Evolutionary conservation across 2,888 invertebrate genomes (phyloP).

Genomic region (Plutella xylostella): DNA sequence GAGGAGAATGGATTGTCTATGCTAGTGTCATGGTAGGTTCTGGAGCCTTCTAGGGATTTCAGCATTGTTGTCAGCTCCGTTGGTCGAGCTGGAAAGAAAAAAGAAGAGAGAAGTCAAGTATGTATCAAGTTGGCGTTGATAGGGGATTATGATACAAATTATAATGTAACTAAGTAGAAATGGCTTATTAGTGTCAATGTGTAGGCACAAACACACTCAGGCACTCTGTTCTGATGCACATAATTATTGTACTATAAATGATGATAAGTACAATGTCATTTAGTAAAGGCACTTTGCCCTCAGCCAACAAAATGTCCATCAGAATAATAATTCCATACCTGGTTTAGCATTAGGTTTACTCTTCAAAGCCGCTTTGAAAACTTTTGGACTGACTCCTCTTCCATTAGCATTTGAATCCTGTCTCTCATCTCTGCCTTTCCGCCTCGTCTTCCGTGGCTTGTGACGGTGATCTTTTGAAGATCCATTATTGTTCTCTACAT

Average conservation of each 20-base stretch:
- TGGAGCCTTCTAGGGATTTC: slow-evolving; percentile 48
- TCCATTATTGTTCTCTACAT: slow-evolving; percentile 58
- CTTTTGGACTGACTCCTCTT: slow-evolving; percentile 58
- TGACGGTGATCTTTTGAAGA: slow-evolving; percentile 45
- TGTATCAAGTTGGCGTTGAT: too few species aligned
- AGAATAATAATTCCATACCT: slow-evolving; percentile 27
- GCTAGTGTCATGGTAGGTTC: slow-evolving; percentile 52
- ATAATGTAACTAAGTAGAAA: too few species aligned
- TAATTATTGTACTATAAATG: too few species aligned
- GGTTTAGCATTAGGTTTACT: slow-evolving; percentile 40
- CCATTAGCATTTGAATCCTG: slow-evolving; percentile 46
- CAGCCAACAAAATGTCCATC: too few species aligned
- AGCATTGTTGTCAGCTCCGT: slow-evolving; percentile 57
- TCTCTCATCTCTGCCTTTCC: slow-evolving; percentile 53
- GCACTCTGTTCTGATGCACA: too few species aligned
- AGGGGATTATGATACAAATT: too few species aligned
- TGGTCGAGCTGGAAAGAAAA: slow-evolving; percentile 44
- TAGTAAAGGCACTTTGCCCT: too few species aligned
- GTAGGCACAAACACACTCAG: too few species aligned
- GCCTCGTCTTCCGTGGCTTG: slow-evolving; percentile 51
- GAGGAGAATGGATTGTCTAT: slow-evolving; percentile 66
- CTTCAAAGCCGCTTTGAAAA: slow-evolving; percentile 49
- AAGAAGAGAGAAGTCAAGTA: too few species aligned
- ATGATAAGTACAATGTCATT: too few species aligned
- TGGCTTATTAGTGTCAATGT: too few species aligned